These are phyloP conservation scores for Dynastes tityus DNA, from an alignment of 2,888 invertebrate species.

Conservation along the genomic window DNA sequence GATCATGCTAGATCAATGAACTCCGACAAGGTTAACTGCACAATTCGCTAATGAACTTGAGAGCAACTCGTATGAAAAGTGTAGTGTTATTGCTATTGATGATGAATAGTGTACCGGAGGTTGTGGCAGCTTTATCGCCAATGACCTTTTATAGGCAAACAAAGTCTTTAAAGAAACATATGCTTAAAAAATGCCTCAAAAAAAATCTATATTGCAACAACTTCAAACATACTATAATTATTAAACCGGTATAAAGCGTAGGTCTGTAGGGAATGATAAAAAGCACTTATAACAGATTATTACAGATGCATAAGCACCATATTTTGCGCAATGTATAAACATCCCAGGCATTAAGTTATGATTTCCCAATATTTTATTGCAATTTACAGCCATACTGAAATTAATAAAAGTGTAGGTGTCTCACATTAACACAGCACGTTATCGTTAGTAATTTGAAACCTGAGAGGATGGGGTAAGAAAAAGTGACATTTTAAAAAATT, in stretches of 20 bases:
- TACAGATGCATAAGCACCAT: background rate
- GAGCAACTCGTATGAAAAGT: conserved; percentile 37
- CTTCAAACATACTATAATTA: background rate
- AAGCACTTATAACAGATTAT: background rate
- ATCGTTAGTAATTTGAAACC: too few species aligned
- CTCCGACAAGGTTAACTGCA: conserved; percentile 59
- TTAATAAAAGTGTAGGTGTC: too few species aligned
- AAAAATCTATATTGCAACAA: background rate
- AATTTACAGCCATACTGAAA: too few species aligned
- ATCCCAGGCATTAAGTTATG: too few species aligned
- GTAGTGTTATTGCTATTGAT: conserved; percentile 29
- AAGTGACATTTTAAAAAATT: too few species aligned
- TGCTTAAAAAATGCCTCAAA: background rate
- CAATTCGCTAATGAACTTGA: conserved; percentile 61
- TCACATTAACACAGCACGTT: too few species aligned
- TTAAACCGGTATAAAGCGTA: conserved; percentile 10
- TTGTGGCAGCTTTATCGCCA: conserved; percentile 21
- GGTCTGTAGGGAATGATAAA: background rate
- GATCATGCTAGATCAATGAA: conserved; percentile 55
- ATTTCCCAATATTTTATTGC: too few species aligned
- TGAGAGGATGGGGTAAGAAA: too few species aligned
- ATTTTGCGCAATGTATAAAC: too few species aligned
- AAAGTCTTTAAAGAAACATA: background rate
- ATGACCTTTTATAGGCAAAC: conserved; percentile 18
- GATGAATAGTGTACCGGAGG: conserved; percentile 25